phyloP scores from a whole-genome alignment of 2,888 invertebrate species.

The Cryptocephalus primarius region DNA sequence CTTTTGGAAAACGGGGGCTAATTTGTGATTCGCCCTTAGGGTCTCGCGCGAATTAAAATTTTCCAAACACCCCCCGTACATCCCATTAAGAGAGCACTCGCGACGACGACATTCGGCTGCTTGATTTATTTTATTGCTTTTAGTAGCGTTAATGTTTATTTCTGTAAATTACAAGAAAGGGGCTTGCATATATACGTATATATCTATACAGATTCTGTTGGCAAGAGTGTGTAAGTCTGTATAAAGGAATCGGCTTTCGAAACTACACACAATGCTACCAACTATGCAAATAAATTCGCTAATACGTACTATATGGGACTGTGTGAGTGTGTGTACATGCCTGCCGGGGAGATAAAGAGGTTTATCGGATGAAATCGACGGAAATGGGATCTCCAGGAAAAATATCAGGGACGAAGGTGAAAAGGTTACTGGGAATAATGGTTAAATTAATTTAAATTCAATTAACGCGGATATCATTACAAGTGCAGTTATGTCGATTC shows the following conservation, averaged over 20 bases:
- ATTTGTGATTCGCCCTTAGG: too few relatives aligned
- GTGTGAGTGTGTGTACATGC: neutral
- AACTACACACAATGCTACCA: slow-evolving; percentile 10
- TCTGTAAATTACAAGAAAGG: slow-evolving; percentile 48
- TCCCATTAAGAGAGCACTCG: slow-evolving; percentile 18
- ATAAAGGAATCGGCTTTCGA: slow-evolving; percentile 11
- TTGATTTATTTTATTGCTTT: slow-evolving; percentile 48
- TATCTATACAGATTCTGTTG: slow-evolving; percentile 2
- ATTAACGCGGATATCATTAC: too few relatives aligned
- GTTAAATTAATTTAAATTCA: too few relatives aligned
- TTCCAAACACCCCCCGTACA: slow-evolving; percentile 13
- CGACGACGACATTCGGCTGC: slow-evolving; percentile 28
- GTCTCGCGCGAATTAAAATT: neutral
- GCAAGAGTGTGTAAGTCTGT: slow-evolving; percentile 5
- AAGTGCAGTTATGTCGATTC: too few relatives aligned
- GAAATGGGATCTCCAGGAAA: too few relatives aligned
- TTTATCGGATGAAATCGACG: neutral
- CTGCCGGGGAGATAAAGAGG: slow-evolving; percentile 6
- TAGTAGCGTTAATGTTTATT: slow-evolving; percentile 48
- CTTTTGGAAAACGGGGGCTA: too few relatives aligned
- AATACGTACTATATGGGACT: slow-evolving; percentile 11
- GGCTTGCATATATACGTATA: slow-evolving; percentile 34
- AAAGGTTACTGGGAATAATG: too few relatives aligned
- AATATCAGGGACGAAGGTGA: too few relatives aligned
- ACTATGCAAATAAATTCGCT: slow-evolving; percentile 21